Evolutionary conservation across 2,888 invertebrate species (phyloP), one percentile per base, ranked within the genome.

Genomic region (Apamea anceps): DNA sequence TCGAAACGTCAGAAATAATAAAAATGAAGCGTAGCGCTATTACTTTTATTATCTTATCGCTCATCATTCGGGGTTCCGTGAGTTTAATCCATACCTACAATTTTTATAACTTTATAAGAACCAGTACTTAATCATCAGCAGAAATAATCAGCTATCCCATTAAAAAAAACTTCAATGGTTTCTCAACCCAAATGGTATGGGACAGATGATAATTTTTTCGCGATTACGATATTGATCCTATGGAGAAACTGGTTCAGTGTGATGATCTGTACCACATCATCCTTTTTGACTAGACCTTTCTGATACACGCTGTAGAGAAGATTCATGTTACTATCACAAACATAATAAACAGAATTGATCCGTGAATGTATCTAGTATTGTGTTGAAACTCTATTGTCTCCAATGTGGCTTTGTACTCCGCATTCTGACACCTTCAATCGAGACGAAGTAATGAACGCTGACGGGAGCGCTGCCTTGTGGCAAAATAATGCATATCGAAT

Each of bases 11-110:
- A 80, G 51, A 75, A 75, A 86, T 83, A 67, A 77, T 76, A 86
- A 86, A 85, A 86, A 62, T 75, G 66, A n/a, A 63, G 37, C 25
- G 72, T 70, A 72, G 13, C 42, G 76, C 57, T 80, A 77, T 81
- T 78, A 79, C 45, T 81, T 87, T 86, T 80, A 84, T 82, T 80
- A 76, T 80, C 60, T 57, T 82, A 72, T 72, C 71, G 13, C 60
- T 80, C 82, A 80, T 77, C 66, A 6, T 77, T 82, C 48, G 45
- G 86, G 73, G 80, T 83, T 77, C 79, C 51, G 72, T 65, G 13
- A 5, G 21, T 57, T 21, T 0, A 0, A 12, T 42, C 8, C 0
- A 37, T 32, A 54, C 42, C 42, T 42, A 42, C 42, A 32, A 5
- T 12, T 3, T 10, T 12, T 8, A 32, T 13, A 0, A 5, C 60